Base-by-base conservation (phyloP, 2,797 vertebrate genomes). In the Mastacembelus armatus region DNA sequence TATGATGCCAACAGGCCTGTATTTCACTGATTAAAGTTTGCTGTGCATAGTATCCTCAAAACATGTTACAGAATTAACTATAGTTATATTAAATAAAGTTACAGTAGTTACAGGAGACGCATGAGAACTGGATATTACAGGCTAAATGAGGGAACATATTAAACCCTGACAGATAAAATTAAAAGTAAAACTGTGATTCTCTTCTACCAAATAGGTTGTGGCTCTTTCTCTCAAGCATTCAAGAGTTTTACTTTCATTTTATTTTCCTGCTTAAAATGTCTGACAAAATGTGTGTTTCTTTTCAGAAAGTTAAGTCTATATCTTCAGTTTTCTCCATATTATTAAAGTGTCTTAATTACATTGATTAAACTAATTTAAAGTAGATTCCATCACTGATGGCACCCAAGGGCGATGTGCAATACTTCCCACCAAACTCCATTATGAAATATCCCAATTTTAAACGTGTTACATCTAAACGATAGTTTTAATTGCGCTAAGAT, bases 401-500 rank as follows among this genome's bases (percentile, higher is more conserved):
- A n/a, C 2, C 1, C 26, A 76, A 18, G 36, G 33, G 39, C 30
- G 15, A 7, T 1, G 1, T 29, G 15, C 6, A 0, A 26, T 2
- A 14, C 16, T 4, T 42, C 40, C 26, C 3, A 54, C 74, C 50
- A 79, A 48, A 81, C 32, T 42, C 19, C 24, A 2, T 66, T 61
- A 0, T 47, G 1, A 71, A 26, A 49, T 8, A 10, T 1, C 3
- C 0, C 0, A 10, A 3, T 47, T 78, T 1, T 26, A 1, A 3
- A 10, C n/a, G 15, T 21, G 1, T 36, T 14, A 6, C 5, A 9
- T 1, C 24, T 19, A 29, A 18, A 33, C 39, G 1, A 2, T 2
- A 7, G 64, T 0, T 7, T 8, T 4, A 12, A 14, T 10, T 2
- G 0, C 0, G 0, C 0, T 4, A 14, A 14, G 2, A 16, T 3